A percentile compares a stretch with the other conserved stretches of the same genome.
phyloP scores from a whole-genome alignment of 2,797 vertebrate genomes.

The Manis crassicaudata region DNA sequence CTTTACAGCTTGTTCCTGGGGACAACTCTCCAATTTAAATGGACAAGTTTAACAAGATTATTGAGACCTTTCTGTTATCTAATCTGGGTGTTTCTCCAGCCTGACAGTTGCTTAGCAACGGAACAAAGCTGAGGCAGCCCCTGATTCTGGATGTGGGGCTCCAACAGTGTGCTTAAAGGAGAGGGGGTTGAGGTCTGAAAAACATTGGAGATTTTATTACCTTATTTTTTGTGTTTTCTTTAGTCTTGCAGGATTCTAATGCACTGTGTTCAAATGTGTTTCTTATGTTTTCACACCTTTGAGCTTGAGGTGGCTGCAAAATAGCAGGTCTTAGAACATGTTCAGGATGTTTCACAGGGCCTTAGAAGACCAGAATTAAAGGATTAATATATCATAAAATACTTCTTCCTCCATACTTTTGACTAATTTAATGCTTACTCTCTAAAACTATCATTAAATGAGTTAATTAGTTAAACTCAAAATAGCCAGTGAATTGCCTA shows the following conservation, averaged over 20 bases:
- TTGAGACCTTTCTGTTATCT: background rate
- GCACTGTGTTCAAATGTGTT: slow-evolving; percentile 50
- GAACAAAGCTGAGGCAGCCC: background rate
- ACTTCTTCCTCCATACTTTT: background rate
- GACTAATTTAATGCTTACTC: background rate
- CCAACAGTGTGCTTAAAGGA: background rate
- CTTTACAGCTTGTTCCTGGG: background rate
- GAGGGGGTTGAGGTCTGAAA: background rate
- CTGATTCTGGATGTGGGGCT: background rate
- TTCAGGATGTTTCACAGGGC: slow-evolving; percentile 69
- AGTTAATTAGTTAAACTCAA: slow-evolving; percentile 16
- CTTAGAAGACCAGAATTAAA: slow-evolving; percentile 81
- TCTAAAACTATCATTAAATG: background rate
- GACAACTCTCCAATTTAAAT: background rate
- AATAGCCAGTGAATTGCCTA: background rate
- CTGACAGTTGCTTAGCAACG: background rate
- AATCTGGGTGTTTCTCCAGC: background rate
- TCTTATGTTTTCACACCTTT: slow-evolving; percentile 50
- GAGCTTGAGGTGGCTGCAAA: slow-evolving; percentile 83
- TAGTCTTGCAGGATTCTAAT: slow-evolving; percentile 50
- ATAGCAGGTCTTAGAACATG: slow-evolving; percentile 86
- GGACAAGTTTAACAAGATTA: background rate
- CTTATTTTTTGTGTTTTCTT: slow-evolving; percentile 71
- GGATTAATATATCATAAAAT: slow-evolving; percentile 10
- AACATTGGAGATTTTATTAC: slow-evolving; percentile 67